Percentiles rank a stretch among this genome's conserved stretches.
Evolutionary conservation across 2,888 invertebrate genomes (phyloP).

Genomic region (Arge pagana): DNA sequence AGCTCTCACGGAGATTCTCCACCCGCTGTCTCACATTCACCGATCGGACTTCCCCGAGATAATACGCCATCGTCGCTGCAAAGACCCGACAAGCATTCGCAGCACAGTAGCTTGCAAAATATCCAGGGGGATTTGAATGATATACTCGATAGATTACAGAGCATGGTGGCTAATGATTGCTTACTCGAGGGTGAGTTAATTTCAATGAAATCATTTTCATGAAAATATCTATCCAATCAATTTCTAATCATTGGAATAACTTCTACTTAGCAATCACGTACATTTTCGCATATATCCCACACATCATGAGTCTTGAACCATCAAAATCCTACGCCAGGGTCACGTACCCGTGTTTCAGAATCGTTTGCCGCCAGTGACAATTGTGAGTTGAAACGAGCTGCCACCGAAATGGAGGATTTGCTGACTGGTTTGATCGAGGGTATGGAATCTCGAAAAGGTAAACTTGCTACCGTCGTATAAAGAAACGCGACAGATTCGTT

Average conservation of each 20-base stretch:
- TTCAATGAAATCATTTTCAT: conserved; percentile 5
- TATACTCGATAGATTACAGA: conserved; percentile 71
- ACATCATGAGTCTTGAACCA: background rate
- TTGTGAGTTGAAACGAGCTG: conserved; percentile 69
- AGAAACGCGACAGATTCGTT: too few species aligned
- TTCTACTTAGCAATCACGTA: background rate
- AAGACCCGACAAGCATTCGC: conserved; percentile 52
- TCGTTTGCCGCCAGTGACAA: conserved; percentile 61
- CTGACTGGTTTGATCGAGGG: conserved; percentile 70
- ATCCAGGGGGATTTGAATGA: conserved; percentile 72
- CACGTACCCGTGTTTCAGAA: conserved; percentile 39
- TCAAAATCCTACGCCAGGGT: conserved; percentile 9
- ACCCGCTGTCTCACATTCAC: conserved; percentile 38
- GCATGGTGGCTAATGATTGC: conserved; percentile 72
- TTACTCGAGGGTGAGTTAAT: conserved; percentile 64
- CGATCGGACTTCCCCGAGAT: conserved; percentile 43
- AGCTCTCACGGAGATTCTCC: conserved; percentile 36
- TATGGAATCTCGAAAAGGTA: conserved; percentile 62
- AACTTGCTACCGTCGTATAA: conserved; percentile 51
- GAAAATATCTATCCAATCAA: too few species aligned
- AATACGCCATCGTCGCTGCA: conserved; percentile 52
- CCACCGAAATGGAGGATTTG: conserved; percentile 73
- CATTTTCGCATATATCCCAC: conserved; percentile 4
- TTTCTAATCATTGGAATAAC: background rate
- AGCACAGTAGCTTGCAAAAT: conserved; percentile 55